Conservation (phyloP, 2,888 invertebrate genomes). For the Cylloceria caligata region DNA sequence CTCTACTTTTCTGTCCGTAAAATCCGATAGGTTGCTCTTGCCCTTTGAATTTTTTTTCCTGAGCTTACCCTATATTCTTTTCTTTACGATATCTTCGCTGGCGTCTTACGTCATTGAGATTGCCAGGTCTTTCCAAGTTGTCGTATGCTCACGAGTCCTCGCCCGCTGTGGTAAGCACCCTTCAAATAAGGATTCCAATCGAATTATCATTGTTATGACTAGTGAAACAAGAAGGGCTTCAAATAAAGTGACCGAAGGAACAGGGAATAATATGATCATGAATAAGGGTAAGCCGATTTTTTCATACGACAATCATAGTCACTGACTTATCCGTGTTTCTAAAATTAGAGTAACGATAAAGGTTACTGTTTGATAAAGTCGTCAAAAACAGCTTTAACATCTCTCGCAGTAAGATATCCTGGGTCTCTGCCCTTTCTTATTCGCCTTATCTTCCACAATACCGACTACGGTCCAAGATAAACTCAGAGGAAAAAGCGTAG, state of each 20-base stretch:
- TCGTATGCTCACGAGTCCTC: constrained; percentile 11
- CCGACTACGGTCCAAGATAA: constrained; percentile 36
- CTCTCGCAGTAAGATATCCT: constrained; percentile 22
- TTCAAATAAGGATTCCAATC: constrained; percentile 63
- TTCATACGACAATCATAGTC: neutral
- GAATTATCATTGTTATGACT: constrained; percentile 66
- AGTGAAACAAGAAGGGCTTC: constrained; percentile 24
- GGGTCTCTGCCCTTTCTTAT: constrained; percentile 17
- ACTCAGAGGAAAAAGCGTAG: constrained; percentile 27
- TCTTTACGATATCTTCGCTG: neutral
- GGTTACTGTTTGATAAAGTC: constrained; percentile 22
- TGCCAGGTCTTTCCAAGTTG: neutral
- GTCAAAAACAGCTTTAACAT: constrained; percentile 37
- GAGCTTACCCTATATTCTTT: neutral
- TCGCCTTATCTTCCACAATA: constrained; percentile 58
- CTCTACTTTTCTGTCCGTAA: constrained; percentile 30
- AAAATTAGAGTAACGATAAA: constrained; percentile 5
- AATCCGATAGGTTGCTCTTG: constrained; percentile 30
- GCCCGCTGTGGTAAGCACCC: constrained; percentile 25
- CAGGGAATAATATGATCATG: constrained; percentile 9
- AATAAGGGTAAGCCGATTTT: constrained; percentile 42
- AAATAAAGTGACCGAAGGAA: constrained; percentile 9
- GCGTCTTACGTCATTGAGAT: constrained; percentile 1
- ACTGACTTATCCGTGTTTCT: neutral
- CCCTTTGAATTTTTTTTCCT: constrained; percentile 42